A percentile compares a stretch with the other conserved stretches of the same genome.
Evolutionary conservation across 2,888 invertebrate genomes (phyloP).

Genomic region (Urechis unicinctus): DNA sequence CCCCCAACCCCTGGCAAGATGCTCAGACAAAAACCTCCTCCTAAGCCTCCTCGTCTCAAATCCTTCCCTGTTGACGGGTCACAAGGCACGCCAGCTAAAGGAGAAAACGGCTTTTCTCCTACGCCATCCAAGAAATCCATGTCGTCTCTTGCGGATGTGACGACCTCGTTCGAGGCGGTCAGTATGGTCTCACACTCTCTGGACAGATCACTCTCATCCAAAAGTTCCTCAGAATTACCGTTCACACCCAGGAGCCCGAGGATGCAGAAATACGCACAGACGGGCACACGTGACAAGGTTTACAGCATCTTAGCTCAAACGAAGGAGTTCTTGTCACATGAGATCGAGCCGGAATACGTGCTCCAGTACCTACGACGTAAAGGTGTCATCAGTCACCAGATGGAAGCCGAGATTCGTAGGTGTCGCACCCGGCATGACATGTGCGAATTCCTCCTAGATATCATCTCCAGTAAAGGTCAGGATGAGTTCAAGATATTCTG

Average conservation of each 20-base stretch:
- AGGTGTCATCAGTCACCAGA: constrained; percentile 4
- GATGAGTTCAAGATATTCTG: constrained; percentile 32
- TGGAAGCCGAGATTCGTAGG: constrained; percentile 7
- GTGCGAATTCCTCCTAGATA: constrained; percentile 17
- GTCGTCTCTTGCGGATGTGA: background rate
- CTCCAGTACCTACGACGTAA: constrained; percentile 9
- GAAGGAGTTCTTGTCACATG: constrained; percentile 15
- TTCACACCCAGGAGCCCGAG: background rate
- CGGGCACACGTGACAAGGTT: constrained; percentile 13
- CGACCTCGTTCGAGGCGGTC: background rate
- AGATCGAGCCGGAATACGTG: constrained; percentile 13
- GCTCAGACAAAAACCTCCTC: background rate
- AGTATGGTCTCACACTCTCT: background rate
- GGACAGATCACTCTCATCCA: background rate
- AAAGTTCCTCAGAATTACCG: background rate
- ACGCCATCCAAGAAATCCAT: background rate
- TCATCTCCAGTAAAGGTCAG: constrained; percentile 13
- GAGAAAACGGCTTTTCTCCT: background rate
- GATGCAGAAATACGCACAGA: background rate
- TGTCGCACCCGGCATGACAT: constrained; percentile 3
- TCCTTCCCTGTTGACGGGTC: background rate
- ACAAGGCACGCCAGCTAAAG: background rate
- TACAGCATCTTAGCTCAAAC: constrained; percentile 14
- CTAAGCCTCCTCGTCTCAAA: background rate
- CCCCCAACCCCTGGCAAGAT: background rate